Base-by-base conservation (phyloP, 2,797 vertebrate species). In the Neoniphon sammara region DNA sequence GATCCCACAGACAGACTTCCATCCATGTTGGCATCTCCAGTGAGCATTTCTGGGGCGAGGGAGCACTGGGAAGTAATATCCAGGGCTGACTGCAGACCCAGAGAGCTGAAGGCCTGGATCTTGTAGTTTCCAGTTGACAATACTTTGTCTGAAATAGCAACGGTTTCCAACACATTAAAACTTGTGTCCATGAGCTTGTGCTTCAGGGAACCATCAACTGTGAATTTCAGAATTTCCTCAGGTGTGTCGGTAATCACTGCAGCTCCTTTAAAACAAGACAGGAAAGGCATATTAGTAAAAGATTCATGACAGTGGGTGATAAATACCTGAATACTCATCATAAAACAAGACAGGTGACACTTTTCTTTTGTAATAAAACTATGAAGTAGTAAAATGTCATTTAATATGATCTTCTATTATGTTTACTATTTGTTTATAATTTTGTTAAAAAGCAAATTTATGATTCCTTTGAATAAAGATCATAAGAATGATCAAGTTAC, bases 181-280 rank as follows among this genome's bases (percentile, higher is more conserved):
- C 66, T 91, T 78, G 95, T 94, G 62, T 93, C 90, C 62, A 98
- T 69, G 47, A 96, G 72, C 64, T 89, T 93, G 87, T 98, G 96
- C n/a, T 79, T 90, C 80, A 98, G 80, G 71, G 93, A 90, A 72
- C 92, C 94, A 72, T 94, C 93, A 2, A 93, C 80, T 4, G 84
- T 84, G 27, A 85, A 69, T 36, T 87, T 93, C 47, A 94, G 77
- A 0, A 73, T 88, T 27, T 93, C 87, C 55, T 66, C 88, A 47
- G 77, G 74, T 50, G 90, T 91, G 60, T 94, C 95, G 0, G 85
- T 92, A 81, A 94, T 84, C 85, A 93, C 87, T 81, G 93, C 91
- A 76, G 87, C 85, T 80, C 96, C 97, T 98, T 77, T 77, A 86
- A 88, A 85, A 66, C 2, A 88, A 55, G 65, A 55, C 3, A 59